Evolutionary conservation across 2,113 vertebrate genomes (phyloP).

Genomic region (Calypte anna): DNA sequence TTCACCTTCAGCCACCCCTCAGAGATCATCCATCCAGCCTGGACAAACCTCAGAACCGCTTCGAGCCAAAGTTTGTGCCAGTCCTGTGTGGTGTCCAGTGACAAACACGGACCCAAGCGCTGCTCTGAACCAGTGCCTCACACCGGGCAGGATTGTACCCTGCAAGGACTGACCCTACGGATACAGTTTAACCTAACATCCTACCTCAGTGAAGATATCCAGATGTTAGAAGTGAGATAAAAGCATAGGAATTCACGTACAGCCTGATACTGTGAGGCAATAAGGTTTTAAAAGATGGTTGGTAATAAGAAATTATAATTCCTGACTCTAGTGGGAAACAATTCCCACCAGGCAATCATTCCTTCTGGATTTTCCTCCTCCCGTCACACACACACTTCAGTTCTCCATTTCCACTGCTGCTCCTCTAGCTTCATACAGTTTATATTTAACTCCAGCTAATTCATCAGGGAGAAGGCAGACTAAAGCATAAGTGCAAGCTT

Average conservation of each 20-base stretch:
- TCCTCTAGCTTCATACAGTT: neutral
- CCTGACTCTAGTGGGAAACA: neutral
- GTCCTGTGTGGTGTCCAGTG: neutral
- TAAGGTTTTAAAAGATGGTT: neutral
- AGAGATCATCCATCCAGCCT: neutral
- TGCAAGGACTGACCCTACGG: neutral
- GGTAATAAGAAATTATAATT: neutral
- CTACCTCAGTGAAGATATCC: neutral
- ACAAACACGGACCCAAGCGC: too few relatives aligned
- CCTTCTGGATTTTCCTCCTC: neutral
- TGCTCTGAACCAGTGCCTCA: neutral
- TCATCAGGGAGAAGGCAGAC: neutral
- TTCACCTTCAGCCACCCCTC: accelerated
- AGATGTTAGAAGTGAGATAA: accelerated
- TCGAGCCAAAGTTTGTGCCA: accelerated
- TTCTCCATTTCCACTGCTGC: neutral
- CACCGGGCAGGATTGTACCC: neutral
- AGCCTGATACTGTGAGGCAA: neutral
- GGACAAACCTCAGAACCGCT: too few relatives aligned
- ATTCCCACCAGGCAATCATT: neutral
- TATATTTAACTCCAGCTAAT: neutral
- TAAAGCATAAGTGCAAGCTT: neutral
- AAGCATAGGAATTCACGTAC: accelerated
- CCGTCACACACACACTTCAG: neutral
- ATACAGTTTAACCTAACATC: accelerated